Conservation (phyloP, 2,797 vertebrate genomes). For the Acridotheres tristis region DNA sequence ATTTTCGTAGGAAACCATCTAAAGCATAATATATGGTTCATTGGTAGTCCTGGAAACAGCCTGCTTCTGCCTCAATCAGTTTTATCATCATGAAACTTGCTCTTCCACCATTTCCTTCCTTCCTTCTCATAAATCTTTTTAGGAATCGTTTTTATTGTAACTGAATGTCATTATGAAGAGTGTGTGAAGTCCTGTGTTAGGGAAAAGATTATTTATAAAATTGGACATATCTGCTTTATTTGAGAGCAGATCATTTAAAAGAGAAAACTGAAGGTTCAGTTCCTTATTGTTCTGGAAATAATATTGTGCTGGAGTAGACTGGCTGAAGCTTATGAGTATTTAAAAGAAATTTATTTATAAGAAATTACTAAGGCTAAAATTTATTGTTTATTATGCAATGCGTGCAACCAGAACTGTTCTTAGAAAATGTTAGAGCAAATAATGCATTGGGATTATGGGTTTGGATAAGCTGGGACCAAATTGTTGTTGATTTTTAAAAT, state of each 20-base stretch:
- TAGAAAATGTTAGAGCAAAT: background rate
- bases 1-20: slow-evolving; percentile 46
- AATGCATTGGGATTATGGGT: background rate
- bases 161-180: background rate
- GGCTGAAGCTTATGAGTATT: background rate
- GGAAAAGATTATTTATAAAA: background rate
- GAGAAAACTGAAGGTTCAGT: background rate
- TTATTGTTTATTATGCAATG: background rate
- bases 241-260: background rate
- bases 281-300: background rate
- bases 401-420: background rate
- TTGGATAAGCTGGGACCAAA: background rate
- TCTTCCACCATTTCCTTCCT: background rate
- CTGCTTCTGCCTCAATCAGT: slow-evolving; percentile 8
- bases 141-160: background rate
- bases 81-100: background rate
- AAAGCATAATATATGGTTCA: slow-evolving; percentile 32
- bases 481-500: background rate
- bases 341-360: background rate
- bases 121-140: background rate
- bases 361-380: background rate
- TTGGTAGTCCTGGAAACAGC: slow-evolving; percentile 45
- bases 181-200: background rate
- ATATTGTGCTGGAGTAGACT: background rate
- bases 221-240: background rate